Evolutionary conservation across 37 sponge, comb jelly and placozoan species (phyloP), one percentile per base, ranked within the genome.

Genomic region (Oscarella lobularis): DNA sequence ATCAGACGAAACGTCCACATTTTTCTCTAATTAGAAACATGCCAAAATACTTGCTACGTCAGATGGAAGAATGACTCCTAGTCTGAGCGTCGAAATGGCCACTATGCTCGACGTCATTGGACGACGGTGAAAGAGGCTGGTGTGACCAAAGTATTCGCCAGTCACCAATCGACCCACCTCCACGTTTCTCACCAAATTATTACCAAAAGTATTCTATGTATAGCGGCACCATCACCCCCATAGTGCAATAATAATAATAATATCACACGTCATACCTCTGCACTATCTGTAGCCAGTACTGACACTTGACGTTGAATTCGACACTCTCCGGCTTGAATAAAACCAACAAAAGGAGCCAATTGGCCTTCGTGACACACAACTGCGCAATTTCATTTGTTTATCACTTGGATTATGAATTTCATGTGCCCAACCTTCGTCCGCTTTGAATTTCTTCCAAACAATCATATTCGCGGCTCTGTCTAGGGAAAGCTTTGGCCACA

Each of bases 91-190:
- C 60, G 60, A 48, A 27, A 20, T 48, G 9, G 60, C 73, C 14
- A 29, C 73, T 27, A 70, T 20, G 14, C 14, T 27, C 29, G 14
- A 35, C 27, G 14, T 70, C 31, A 29, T 29, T 48, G 60, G 60
- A 9, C 9, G 20, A 27, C 60, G 9, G 14, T 48, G 60, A 20
- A 48, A 27, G 60, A 48, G 60, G 60, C 60, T 48, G 14, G 20
- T 48, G 60, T 48, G 60, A 48, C 60, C 60, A 48, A 48, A 48
- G 60, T 27, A 48, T 9, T 48, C 60, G 20, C 60, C 60, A 48
- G 60, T 20, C 9, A 9, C 20, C 20, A 48, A 48, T 20, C 20
- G 9, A 20, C 60, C 60, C 60, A 48, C 20, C 60, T 48, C 20
- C 9, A 48, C 60, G 20, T 48, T 48, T 20, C 9, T 48, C 60